These are phyloP conservation scores for Ichneumon xanthorius DNA, from an alignment of 2,888 invertebrate genomes.

Conservation along the genomic window DNA sequence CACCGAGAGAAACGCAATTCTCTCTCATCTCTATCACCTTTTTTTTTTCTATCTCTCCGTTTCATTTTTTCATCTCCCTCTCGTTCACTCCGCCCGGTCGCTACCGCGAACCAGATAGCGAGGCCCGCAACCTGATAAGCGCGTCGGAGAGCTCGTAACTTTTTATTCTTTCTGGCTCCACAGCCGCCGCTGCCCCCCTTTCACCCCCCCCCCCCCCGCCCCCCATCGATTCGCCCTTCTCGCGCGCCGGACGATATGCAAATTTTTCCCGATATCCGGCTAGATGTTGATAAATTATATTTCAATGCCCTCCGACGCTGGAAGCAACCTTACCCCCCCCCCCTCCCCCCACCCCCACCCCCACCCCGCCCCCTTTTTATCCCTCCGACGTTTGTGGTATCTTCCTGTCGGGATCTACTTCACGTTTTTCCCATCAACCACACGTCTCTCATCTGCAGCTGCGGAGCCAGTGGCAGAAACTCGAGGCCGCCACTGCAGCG, in stretches of 20 bases:
- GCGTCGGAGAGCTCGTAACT: conserved; percentile 53
- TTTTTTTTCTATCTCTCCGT: conserved; percentile 6
- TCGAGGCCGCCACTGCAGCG: conserved; percentile 4
- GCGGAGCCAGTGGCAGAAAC: conserved; percentile 31
- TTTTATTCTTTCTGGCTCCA: conserved; percentile 46
- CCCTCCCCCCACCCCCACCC: no score
- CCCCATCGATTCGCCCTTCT: not conserved
- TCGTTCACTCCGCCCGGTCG: not conserved
- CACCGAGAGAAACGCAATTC: conserved; percentile 31
- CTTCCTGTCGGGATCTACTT: conserved; percentile 30
- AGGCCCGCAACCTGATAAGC: conserved; percentile 58
- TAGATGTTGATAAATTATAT: conserved; percentile 69
- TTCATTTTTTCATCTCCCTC: conserved; percentile 7
- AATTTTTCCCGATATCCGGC: conserved; percentile 63
- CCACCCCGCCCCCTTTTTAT: not conserved
- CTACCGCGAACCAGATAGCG: conserved; percentile 40
- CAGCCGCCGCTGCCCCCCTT: not conserved
- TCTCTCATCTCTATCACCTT: conserved; percentile 13
- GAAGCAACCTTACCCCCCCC: conserved; percentile 10
- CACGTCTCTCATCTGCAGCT: conserved; percentile 45
- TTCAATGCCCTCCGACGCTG: conserved; percentile 50
- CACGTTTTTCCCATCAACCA: conserved; percentile 36
- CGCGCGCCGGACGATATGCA: conserved; percentile 60
- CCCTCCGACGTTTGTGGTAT: not conserved
- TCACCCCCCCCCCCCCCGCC: not conserved